Evolutionary conservation across 2,113 vertebrate genomes (phyloP).

Genomic region (Proteles cristata): DNA sequence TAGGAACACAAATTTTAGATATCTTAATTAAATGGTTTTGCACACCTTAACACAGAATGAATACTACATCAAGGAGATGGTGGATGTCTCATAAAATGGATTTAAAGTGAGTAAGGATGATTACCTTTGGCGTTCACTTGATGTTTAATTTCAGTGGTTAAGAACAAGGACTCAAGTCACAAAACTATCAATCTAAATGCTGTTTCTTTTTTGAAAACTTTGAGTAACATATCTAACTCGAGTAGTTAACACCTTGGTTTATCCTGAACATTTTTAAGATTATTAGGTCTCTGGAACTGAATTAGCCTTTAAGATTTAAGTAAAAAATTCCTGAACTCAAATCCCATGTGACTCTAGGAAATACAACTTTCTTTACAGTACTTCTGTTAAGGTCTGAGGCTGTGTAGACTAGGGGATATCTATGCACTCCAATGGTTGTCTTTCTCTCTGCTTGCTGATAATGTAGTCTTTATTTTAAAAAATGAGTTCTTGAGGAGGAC

Average conservation of each 20-base stretch:
- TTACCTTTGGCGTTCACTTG: not conserved
- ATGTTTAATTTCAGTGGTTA: not conserved
- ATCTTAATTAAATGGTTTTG: not conserved
- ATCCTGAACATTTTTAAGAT: not conserved
- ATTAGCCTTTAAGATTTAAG: not conserved
- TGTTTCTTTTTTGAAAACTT: not conserved
- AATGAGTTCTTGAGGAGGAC: not conserved
- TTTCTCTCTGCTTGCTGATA: not conserved
- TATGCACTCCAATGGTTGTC: not conserved
- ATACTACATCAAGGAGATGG: not conserved
- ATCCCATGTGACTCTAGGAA: not conserved
- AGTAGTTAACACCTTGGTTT: not conserved
- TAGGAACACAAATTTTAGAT: not conserved
- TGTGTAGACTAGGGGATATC: not conserved
- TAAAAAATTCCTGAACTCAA: not conserved
- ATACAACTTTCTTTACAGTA: not conserved
- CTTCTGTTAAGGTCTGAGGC: not conserved
- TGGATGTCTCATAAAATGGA: not conserved
- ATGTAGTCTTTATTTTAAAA: not conserved
- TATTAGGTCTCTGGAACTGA: not conserved
- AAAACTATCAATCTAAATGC: not conserved
- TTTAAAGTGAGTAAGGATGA: not conserved
- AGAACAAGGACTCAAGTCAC: not conserved
- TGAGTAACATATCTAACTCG: not conserved
- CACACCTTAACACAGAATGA: not conserved